A percentile compares a stretch with the other conserved stretches of the same genome.
Conservation (phyloP, 2,888 invertebrate species). For the Lydus trimaculatus region DNA sequence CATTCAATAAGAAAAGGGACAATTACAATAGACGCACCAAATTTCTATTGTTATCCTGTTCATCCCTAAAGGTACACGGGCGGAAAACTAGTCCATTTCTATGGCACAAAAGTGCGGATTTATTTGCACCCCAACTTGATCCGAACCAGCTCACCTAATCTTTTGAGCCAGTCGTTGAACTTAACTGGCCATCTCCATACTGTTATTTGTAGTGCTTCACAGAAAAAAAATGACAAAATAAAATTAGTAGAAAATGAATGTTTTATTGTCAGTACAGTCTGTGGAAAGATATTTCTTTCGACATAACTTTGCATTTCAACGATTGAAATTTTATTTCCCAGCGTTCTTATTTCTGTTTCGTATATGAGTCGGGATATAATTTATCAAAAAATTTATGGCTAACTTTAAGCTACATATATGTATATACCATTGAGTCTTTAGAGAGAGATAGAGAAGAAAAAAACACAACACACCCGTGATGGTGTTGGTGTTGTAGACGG, state of each 20-base stretch:
- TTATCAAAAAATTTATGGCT: too few species aligned
- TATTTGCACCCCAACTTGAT: slow-evolving; percentile 49
- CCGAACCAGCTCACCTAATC: slow-evolving; percentile 38
- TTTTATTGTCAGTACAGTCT: slow-evolving; percentile 11
- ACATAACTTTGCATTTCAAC: slow-evolving; percentile 22
- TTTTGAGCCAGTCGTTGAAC: slow-evolving; percentile 17
- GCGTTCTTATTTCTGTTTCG: slow-evolving; percentile 14
- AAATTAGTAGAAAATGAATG: neutral
- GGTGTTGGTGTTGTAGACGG: slow-evolving; percentile 11
- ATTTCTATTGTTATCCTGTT: slow-evolving; percentile 53
- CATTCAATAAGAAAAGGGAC: slow-evolving; percentile 45
- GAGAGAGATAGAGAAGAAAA: too few species aligned
- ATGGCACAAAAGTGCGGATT: slow-evolving; percentile 57
- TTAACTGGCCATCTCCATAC: neutral
- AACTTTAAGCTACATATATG: too few species aligned
- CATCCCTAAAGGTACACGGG: slow-evolving; percentile 57
- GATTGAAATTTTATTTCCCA: slow-evolving; percentile 24
- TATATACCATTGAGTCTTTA: too few species aligned
- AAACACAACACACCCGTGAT: too few species aligned
- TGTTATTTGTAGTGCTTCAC: neutral
- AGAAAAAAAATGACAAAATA: neutral
- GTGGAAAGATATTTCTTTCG: neutral
- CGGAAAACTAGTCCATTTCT: slow-evolving; percentile 61
- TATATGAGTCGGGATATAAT: slow-evolving; percentile 23
- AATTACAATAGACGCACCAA: too few species aligned